phyloP scores from a whole-genome alignment of 2,888 invertebrate species.

The Ariolimax columbianus region DNA sequence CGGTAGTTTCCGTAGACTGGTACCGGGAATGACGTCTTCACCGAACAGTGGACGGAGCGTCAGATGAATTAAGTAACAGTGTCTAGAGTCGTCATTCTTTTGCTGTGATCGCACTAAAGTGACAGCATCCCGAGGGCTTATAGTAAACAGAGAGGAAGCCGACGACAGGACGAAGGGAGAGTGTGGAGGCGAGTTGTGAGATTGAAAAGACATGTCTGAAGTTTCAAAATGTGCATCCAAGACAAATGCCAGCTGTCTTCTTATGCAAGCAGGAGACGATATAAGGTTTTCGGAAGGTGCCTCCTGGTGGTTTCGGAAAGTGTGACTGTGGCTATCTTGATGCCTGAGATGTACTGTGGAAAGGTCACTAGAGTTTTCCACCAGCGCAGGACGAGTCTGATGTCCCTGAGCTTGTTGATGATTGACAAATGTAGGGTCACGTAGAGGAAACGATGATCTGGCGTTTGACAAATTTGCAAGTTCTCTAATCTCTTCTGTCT shows the following conservation, averaged over 20 bases:
- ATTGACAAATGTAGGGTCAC: too few species aligned
- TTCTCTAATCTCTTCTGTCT: not conserved
- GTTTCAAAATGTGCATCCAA: not conserved
- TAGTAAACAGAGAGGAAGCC: slow-evolving; percentile 65
- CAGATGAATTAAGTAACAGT: slow-evolving; percentile 70
- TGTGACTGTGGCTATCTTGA: not conserved
- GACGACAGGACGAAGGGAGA: slow-evolving; percentile 14
- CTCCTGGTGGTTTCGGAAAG: not conserved
- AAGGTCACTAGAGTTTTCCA: not conserved
- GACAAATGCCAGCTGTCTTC: not conserved
- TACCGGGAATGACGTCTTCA: slow-evolving; percentile 67
- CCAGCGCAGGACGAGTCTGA: not conserved
- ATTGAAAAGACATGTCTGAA: not conserved
- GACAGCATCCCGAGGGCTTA: slow-evolving; percentile 66
- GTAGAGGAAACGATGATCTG: too few species aligned
- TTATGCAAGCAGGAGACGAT: not conserved
- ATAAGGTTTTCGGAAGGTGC: not conserved
- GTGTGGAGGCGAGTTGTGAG: slow-evolving; percentile 24
- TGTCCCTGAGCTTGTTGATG: not conserved
- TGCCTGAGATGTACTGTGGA: not conserved
- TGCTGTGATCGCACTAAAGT: slow-evolving; percentile 61
- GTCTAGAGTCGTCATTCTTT: slow-evolving; percentile 61
- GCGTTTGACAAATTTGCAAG: not conserved
- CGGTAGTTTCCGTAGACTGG: slow-evolving; percentile 71
- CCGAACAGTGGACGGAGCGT: slow-evolving; percentile 70